phyloP scores from a whole-genome alignment of 2,113 vertebrate genomes.

The Varanus salvator region DNA sequence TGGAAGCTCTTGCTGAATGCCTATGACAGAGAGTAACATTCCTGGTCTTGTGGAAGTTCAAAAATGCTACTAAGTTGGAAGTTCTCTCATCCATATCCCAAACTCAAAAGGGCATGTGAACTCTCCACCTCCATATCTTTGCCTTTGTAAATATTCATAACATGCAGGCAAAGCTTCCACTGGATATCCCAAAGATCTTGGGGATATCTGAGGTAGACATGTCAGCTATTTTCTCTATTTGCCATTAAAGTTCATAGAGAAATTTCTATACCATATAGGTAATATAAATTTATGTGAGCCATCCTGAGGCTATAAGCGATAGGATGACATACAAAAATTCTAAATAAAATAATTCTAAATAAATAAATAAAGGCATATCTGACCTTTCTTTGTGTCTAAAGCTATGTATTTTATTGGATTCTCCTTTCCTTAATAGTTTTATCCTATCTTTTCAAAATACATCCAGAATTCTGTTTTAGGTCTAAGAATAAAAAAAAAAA shows the following conservation, averaged over 20 bases:
- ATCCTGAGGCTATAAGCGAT: too few species aligned
- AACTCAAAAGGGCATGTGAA: too few species aligned
- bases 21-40: too few species aligned
- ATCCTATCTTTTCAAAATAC: background rate
- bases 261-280: background rate
- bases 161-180: background rate
- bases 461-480: background rate
- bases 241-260: background rate
- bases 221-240: background rate
- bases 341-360: too few species aligned
- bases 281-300: too few species aligned
- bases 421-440: background rate
- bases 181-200: background rate
- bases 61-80: too few species aligned
- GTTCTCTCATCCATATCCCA: too few species aligned
- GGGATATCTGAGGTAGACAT: background rate
- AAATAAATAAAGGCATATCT: background rate
- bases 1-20: too few species aligned
- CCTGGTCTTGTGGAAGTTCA: too few species aligned
- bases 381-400: background rate
- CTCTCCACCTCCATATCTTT: background rate
- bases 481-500: background rate
- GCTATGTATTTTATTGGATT: slow-evolving; percentile 3
- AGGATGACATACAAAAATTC: too few species aligned
- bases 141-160: background rate